Conservation (phyloP, 2,113 vertebrate genomes). For the Holacanthus passer region DNA sequence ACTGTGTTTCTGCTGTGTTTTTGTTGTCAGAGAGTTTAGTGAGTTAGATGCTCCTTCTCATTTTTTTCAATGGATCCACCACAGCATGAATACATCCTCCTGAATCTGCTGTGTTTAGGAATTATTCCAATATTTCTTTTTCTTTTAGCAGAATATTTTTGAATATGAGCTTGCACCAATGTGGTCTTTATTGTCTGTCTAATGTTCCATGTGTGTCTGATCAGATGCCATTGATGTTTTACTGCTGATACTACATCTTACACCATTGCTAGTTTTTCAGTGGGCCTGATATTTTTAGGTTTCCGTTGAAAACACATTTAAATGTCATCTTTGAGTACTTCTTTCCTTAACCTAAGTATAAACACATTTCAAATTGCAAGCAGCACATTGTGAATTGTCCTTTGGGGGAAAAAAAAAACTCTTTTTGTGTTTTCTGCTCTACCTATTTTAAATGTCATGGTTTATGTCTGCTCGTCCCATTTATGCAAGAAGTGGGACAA, state of each 20-base stretch:
- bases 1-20: not conserved
- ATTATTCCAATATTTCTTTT: not conserved
- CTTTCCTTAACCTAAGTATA: not conserved
- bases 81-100: not conserved
- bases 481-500: not conserved
- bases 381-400: not conserved
- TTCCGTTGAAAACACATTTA: not conserved
- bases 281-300: constrained; percentile 5
- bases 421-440: not conserved
- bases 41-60: not conserved
- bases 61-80: not conserved
- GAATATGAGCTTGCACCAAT: not conserved
- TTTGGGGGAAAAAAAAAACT: not conserved
- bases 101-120: not conserved
- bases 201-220: not conserved
- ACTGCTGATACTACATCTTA: not conserved
- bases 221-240: not conserved
- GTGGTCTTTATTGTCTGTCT: not conserved
- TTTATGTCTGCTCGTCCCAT: not conserved
- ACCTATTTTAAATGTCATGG: constrained; percentile 17
- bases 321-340: not conserved
- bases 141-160: not conserved
- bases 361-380: not conserved
- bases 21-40: not conserved
- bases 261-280: not conserved